phyloP scores from a whole-genome alignment of 1,140 invertebrate genomes.

The Tetragonula clypearis region DNA sequence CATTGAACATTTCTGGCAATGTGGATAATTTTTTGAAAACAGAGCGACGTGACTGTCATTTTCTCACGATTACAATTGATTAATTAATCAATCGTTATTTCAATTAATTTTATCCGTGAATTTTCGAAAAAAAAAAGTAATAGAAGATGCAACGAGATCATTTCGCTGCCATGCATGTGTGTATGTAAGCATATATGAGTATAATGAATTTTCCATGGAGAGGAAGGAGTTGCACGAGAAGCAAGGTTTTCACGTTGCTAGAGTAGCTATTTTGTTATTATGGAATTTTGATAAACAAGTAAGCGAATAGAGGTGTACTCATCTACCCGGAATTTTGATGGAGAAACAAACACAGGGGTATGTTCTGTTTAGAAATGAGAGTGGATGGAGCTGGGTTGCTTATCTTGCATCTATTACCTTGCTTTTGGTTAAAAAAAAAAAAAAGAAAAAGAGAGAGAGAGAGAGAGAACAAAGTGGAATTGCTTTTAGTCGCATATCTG shows the following conservation, averaged over 20 bases:
- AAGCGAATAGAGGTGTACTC: not conserved
- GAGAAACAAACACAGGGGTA: not conserved
- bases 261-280: not conserved
- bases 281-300: slow-evolving; percentile 12
- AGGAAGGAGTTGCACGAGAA: not conserved
- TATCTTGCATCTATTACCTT: not conserved
- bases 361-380: not conserved
- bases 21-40: not conserved
- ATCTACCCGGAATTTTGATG: slow-evolving; percentile 10
- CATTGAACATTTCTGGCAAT: not conserved
- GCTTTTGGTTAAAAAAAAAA: not conserved
- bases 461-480: not conserved
- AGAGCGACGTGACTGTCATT: no score
- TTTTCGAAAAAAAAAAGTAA: not conserved
- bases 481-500: no score
- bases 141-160: not conserved
- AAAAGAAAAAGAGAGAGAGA: not conserved
- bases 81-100: no score
- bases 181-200: not conserved
- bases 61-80: no score
- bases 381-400: not conserved
- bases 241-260: not conserved
- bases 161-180: not conserved
- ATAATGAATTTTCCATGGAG: not conserved
- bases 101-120: not conserved